Evolutionary conservation across 2,113 vertebrate genomes (phyloP).

Genomic region (Thryonomys swinderianus): DNA sequence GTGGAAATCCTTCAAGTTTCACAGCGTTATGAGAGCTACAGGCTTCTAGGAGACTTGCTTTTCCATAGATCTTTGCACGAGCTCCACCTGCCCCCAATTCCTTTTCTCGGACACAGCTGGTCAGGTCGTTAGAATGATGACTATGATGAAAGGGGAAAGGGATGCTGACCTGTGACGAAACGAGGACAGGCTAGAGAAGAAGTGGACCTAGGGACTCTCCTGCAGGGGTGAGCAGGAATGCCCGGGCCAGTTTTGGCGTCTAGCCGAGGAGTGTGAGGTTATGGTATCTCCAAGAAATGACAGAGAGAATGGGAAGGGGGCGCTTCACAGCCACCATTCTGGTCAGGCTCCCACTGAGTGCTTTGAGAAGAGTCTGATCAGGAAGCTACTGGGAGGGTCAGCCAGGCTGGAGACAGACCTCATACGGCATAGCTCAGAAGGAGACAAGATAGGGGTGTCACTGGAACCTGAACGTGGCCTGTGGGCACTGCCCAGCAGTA

Average conservation of each 20-base stretch:
- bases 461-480: not conserved
- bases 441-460: no score
- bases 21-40: no score
- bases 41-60: no score
- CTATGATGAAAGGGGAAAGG: not conserved
- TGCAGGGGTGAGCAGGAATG: no score
- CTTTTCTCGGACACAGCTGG: no score
- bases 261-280: not conserved
- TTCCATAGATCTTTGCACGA: no score
- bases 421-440: not conserved
- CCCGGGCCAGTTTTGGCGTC: not conserved
- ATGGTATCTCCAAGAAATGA: not conserved
- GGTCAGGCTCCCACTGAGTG: not conserved
- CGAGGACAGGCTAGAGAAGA: not conserved
- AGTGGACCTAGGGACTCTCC: not conserved
- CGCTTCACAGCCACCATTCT: not conserved
- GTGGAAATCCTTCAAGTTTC: not conserved
- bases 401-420: no score
- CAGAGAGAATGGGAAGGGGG: not conserved
- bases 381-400: not conserved
- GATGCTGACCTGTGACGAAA: not conserved
- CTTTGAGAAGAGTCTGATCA: not conserved
- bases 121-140: not conserved
- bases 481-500: not conserved
- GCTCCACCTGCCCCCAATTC: not conserved